Percentiles rank a stretch among this genome's conserved stretches.
These are phyloP conservation scores for Tetranychus truncatus DNA, from an alignment of 2,888 invertebrate species.

Conservation along the genomic window DNA sequence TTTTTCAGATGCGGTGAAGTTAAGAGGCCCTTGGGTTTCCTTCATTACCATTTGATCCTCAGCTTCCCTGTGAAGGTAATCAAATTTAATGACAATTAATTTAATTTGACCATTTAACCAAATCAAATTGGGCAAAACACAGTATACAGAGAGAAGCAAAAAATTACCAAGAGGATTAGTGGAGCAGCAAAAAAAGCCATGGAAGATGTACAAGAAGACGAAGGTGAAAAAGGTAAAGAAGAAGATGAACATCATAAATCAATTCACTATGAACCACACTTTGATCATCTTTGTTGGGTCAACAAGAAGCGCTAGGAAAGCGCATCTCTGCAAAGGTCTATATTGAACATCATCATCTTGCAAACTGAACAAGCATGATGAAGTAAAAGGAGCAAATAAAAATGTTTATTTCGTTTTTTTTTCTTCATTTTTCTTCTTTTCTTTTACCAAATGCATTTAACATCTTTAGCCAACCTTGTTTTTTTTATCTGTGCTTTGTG, in stretches of 20 bases:
- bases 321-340: neutral
- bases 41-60: slow-evolving; percentile 1
- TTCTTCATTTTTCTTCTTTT: too few species aligned
- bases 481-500: too few species aligned
- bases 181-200: neutral
- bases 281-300: neutral
- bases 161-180: slow-evolving; percentile 6
- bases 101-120: slow-evolving; percentile 1
- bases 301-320: neutral
- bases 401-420: too few species aligned
- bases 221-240: neutral
- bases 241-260: neutral
- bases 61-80: slow-evolving; percentile 1
- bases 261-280: neutral
- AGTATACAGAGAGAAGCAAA: neutral
- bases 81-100: slow-evolving; percentile 1
- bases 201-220: neutral
- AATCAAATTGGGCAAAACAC: neutral
- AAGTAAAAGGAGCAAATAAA: too few species aligned
- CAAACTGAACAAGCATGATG: too few species aligned
- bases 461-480: too few species aligned
- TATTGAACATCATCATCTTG: neutral
- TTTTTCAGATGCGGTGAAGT: neutral
- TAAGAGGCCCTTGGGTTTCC: neutral
- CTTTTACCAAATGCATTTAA: too few species aligned